phyloP scores from a whole-genome alignment of 2,888 invertebrate genomes.

The Thereva unica region DNA sequence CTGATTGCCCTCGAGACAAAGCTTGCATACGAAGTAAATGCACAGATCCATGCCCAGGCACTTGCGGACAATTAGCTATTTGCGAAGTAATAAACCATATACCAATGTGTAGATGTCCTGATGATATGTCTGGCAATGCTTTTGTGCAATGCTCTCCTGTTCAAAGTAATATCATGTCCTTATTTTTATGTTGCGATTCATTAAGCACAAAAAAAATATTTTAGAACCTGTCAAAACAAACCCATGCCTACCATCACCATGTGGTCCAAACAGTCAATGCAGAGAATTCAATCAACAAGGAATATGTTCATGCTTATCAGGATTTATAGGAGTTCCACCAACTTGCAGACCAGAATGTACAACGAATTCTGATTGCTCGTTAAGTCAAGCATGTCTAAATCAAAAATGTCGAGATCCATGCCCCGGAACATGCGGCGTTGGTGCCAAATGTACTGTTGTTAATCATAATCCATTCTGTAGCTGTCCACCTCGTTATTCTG shows the following conservation, averaged over 20 bases:
- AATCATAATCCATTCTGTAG: constrained; percentile 70
- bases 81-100: constrained; percentile 74
- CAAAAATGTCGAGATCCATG: constrained; percentile 86
- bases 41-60: constrained; percentile 72
- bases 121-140: constrained; percentile 68
- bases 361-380: constrained; percentile 75
- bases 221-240: constrained; percentile 54
- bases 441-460: constrained; percentile 76
- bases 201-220: constrained; percentile 2
- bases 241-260: constrained; percentile 76
- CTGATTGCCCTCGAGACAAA: constrained; percentile 68
- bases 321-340: constrained; percentile 78
- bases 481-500: constrained; percentile 69
- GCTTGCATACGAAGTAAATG: constrained; percentile 74
- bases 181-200: not conserved
- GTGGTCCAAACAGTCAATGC: constrained; percentile 77
- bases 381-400: constrained; percentile 74
- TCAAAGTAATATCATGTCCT: constrained; percentile 43
- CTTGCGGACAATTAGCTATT: constrained; percentile 70
- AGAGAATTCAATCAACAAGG: constrained; percentile 63
- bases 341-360: constrained; percentile 82
- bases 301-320: constrained; percentile 73
- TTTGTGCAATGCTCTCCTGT: constrained; percentile 61
- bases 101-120: constrained; percentile 68
- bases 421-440: constrained; percentile 75